phyloP scores from a whole-genome alignment of 2,888 invertebrate genomes.

The Parelbella ahira region DNA sequence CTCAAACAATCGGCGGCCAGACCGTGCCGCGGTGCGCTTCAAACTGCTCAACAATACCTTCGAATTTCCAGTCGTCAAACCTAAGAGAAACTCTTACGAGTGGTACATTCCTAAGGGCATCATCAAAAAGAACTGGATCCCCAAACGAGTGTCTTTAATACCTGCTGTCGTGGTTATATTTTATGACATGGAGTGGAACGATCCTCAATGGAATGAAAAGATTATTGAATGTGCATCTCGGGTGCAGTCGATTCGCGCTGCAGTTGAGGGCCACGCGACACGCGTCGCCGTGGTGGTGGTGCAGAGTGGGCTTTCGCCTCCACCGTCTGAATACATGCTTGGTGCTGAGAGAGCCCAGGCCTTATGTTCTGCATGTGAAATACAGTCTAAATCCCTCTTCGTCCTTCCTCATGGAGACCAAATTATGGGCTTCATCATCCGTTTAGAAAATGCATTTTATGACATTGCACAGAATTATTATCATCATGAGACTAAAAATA shows the following conservation, averaged over 20 bases:
- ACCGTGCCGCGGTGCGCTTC: conserved; percentile 91
- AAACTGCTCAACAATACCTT: conserved; percentile 90
- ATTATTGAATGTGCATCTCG: conserved; percentile 95
- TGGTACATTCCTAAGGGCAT: conserved; percentile 98
- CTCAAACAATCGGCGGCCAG: conserved; percentile 88
- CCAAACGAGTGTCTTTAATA: conserved; percentile 92
- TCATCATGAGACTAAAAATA: conserved; percentile 90
- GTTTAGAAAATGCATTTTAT: conserved; percentile 95
- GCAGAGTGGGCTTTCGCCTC: conserved; percentile 89
- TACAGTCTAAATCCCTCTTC: conserved; percentile 95
- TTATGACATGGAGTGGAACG: conserved; percentile 98
- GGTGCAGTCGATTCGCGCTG: conserved; percentile 89
- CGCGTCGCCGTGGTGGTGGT: conserved; percentile 93
- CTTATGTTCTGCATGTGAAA: conserved; percentile 94
- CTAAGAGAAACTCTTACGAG: conserved; percentile 94
- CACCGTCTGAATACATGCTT: conserved; percentile 89
- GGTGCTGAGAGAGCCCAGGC: conserved; percentile 95
- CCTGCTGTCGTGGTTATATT: conserved; percentile 97
- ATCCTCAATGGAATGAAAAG: conserved; percentile 95
- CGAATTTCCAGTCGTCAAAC: conserved; percentile 93
- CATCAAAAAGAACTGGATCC: conserved; percentile 96
- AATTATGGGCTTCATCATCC: conserved; percentile 85
- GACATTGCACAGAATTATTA: conserved; percentile 97
- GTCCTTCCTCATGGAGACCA: conserved; percentile 95
- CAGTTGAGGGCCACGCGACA: conserved; percentile 86